phyloP scores from a whole-genome alignment of 2,888 invertebrate genomes.

The Teleiodes luculella region DNA sequence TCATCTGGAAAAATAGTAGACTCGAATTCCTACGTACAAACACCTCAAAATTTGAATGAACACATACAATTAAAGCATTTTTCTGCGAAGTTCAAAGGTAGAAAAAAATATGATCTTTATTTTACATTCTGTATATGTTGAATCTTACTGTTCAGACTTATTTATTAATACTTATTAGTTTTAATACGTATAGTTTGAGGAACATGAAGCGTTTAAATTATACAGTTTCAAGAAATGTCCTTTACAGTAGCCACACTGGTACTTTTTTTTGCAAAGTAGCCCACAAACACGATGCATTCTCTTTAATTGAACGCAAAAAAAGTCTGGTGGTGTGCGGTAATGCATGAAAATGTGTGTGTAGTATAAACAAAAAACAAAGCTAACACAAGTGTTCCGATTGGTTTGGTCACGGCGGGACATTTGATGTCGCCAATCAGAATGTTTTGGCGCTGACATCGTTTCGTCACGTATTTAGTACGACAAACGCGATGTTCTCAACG shows the following conservation, averaged over 20 bases:
- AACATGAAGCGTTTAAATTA: too few relatives aligned
- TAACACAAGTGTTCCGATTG: slow-evolving; percentile 54
- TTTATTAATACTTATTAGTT: too few relatives aligned
- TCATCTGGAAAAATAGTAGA: too few relatives aligned
- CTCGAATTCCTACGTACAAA: too few relatives aligned
- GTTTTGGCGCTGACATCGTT: slow-evolving; percentile 53
- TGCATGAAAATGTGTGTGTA: slow-evolving; percentile 56
- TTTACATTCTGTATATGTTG: too few relatives aligned
- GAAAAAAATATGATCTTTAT: too few relatives aligned
- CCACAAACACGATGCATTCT: slow-evolving; percentile 26
- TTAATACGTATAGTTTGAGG: too few relatives aligned
- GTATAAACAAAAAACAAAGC: slow-evolving; percentile 77
- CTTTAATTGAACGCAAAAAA: slow-evolving; percentile 40
- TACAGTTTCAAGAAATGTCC: background rate
- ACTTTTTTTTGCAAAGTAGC: slow-evolving; percentile 24
- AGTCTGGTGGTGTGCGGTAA: slow-evolving; percentile 56
- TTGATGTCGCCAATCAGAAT: slow-evolving; percentile 66
- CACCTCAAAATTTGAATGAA: too few relatives aligned
- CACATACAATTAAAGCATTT: too few relatives aligned
- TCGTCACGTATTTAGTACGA: slow-evolving; percentile 61
- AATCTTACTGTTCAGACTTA: too few relatives aligned
- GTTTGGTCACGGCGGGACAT: slow-evolving; percentile 59
- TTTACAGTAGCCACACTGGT: background rate
- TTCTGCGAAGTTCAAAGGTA: too few relatives aligned
- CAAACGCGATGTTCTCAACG: slow-evolving; percentile 71